Percentiles rank a stretch among this genome's conserved stretches.
Evolutionary conservation across 2,797 vertebrate genomes (phyloP).

Genomic region (Protonibea diacanthus): DNA sequence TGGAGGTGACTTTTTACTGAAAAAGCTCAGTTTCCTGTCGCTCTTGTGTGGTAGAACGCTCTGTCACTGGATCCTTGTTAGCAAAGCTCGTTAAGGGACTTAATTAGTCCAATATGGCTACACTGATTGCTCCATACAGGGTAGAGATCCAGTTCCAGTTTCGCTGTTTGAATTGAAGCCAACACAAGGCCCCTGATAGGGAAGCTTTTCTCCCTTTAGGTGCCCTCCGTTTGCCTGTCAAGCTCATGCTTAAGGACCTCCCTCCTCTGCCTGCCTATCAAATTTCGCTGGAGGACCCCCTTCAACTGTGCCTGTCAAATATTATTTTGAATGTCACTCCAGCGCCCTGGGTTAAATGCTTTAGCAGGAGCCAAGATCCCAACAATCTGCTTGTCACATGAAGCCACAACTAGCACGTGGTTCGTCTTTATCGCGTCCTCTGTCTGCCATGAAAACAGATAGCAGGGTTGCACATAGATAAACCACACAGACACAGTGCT

Average conservation of each 20-base stretch:
- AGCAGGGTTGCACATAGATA: conserved; percentile 22
- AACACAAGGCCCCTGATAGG: conserved; percentile 1
- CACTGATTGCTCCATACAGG: conserved; percentile 60
- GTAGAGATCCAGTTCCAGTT: conserved; percentile 15
- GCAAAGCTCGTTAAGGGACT: conserved; percentile 55
- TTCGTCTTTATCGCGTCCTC: conserved; percentile 39
- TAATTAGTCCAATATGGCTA: conserved; percentile 73
- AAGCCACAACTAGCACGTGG: conserved; percentile 34
- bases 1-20: neutral
- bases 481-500: conserved; percentile 18
- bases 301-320: conserved; percentile 53
- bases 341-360: conserved; percentile 54
- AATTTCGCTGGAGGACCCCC: conserved; percentile 28
- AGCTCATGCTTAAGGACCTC: conserved; percentile 8
- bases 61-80: conserved; percentile 56
- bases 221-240: conserved; percentile 26
- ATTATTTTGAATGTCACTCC: conserved; percentile 52
- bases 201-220: conserved; percentile 9
- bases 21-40: neutral
- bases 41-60: conserved; percentile 19
- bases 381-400: conserved; percentile 64
- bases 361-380: conserved; percentile 25
- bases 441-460: conserved; percentile 41
- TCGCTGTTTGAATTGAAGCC: conserved; percentile 1
- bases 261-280: conserved; percentile 32